phyloP scores from a whole-genome alignment of 2,113 vertebrate genomes.

The Ardeotis arabs region DNA sequence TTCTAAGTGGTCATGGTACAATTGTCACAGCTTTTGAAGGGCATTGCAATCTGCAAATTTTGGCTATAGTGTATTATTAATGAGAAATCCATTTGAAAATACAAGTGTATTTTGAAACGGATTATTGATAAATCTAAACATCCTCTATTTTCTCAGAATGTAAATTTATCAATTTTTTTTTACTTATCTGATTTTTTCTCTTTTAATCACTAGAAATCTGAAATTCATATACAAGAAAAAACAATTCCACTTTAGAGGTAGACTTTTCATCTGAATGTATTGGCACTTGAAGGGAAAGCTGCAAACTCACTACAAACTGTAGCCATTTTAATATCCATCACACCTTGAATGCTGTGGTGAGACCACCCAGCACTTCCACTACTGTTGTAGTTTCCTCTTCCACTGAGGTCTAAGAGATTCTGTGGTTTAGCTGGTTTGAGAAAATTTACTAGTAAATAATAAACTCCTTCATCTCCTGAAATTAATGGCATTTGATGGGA shows the following conservation, averaged over 20 bases:
- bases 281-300: not conserved
- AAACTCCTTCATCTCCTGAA: not conserved
- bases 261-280: not conserved
- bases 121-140: not conserved
- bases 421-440: not conserved
- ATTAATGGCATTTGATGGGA: not conserved
- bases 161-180: not conserved
- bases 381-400: not conserved
- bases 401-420: not conserved
- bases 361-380: not conserved
- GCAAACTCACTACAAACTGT: not conserved
- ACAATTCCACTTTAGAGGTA: not conserved
- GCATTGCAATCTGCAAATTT: not conserved
- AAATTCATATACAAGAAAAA: not conserved
- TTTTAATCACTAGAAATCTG: not conserved
- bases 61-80: not conserved
- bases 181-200: not conserved
- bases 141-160: not conserved
- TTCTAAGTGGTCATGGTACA: not conserved
- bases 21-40: not conserved
- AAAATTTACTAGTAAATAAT: not conserved
- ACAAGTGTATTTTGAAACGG: not conserved
- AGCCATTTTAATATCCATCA: not conserved
- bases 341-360: not conserved
- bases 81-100: not conserved